Base-by-base conservation (phyloP, 2,797 vertebrate species). In the Arctocebus calabarensis region DNA sequence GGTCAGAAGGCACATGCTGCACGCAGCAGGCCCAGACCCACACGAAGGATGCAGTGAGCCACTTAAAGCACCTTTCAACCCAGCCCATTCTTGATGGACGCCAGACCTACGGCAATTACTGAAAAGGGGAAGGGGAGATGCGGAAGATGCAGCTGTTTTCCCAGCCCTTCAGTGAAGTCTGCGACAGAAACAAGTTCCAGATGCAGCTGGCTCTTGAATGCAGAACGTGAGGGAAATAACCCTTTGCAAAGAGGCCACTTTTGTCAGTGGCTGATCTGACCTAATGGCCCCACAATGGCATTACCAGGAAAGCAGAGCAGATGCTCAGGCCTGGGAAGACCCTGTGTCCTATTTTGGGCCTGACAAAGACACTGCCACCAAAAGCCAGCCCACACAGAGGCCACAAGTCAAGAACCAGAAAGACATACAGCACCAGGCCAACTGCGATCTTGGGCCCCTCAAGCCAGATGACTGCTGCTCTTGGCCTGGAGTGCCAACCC, bases 401-500 rank as follows among this genome's bases (percentile, higher is more conserved):
- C 37, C 43, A 43, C 20, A 4, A 37, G 52, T 52, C 1, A 17
- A 77, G 64, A 86, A 66, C n/a, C 3, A 27, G 57, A 6, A 62
- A 10, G 7, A 43, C 17, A 22, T 10, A 11, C 0, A 34, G 7
- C 19, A 16, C 27, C 0, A 4, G 29, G 29, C 17, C n/a, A 43
- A 16, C 45, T 7, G 45, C 16, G n/a, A 90, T 17, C 37, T 40
- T 13, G 23, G 43, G 52, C 87, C 12, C 75, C 55, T 78, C 45
- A 17, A 45, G 75, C 34, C 10, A 4, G 29, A 70, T 62, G 45
- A 70, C 62, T 45, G 66, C 29, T 23, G 34, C 57, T 83, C 23
- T 68, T 34, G 22, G 45, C 34, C 66, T 52, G 5, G 40, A 37
- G 27, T 23, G 25, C 43, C 2, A 1, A 75, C 29, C 27, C 5